Conservation (phyloP, 1,140 invertebrate genomes). For the Caenorhabditis elegans region WBcel235 BX284606.5:7728001-7728500, state of each 20-base stretch:
- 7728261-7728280: constrained; percentile 38
- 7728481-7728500: constrained; percentile 39
- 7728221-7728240: constrained; percentile 32
- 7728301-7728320: constrained; percentile 65
- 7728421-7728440: constrained; percentile 49
- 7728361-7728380: constrained; percentile 44
- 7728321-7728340: constrained; percentile 58
- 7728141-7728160: neutral
- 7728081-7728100: neutral
- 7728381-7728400: neutral
- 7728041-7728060: constrained; percentile 1
- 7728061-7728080: constrained; percentile 8
- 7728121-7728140: constrained; percentile 12
- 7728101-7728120: neutral
- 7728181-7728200: constrained; percentile 7
- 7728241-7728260: constrained; percentile 31
- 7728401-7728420: neutral
- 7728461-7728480: constrained; percentile 46
- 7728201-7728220: constrained; percentile 21
- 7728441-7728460: constrained; percentile 55
- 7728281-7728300: constrained; percentile 60
- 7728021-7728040: constrained; percentile 2
- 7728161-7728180: neutral
- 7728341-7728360: constrained; percentile 39
- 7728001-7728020: neutral